Base-by-base conservation (phyloP, 2,113 vertebrate genomes). In the Fulmarus glacialis region DNA sequence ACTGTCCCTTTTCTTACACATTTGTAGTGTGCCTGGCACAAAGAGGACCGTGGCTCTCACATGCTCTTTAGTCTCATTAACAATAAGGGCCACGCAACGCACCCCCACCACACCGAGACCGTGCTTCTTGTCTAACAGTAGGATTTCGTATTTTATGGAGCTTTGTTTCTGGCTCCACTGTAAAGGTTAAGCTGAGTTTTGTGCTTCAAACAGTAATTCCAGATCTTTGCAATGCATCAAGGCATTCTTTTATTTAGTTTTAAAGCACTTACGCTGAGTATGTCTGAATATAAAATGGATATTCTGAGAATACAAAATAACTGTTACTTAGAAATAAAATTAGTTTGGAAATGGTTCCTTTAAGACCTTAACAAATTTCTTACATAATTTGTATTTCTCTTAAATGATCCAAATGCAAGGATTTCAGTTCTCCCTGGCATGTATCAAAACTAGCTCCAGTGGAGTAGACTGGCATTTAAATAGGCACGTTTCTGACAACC, bases 21-120 rank as follows among this genome's bases (percentile, higher is more conserved):
- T 52, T 59, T 68, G 30, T 29, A 26, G 3, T 27, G 4, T 10
- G 15, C 7, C 53, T 30, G 29, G 30, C 36, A 43, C 66, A 80
- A 82, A 79, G 14, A 79, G 5, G 24, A 60, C 8, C 0, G 0
- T 3, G 17, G 30, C 7, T 75, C 47, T 32, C 45, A 3, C 1
- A 3, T 38, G 40, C 63, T 53, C 24, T 62, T 82, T n/a, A 17
- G 13, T 29, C 13, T 40, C 16, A 42, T 17, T 26, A 63, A 77
- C 72, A 84, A 38, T 8, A 66, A 48, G 20, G 9, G 6, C 3
- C 19, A 32, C 1, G 2, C 12, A 81, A 55, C 24, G 67, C 15
- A 30, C 4, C 27, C 8, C 4, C 29, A 84, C 12, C 17, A 50
- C 53, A 67, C 3, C 0, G 2, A 71, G 19, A 89, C 8, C 0